A percentile compares a stretch with the other conserved stretches of the same genome.
phyloP scores from a whole-genome alignment of 2,888 invertebrate species.

The Cryptophagus acutangulus region DNA sequence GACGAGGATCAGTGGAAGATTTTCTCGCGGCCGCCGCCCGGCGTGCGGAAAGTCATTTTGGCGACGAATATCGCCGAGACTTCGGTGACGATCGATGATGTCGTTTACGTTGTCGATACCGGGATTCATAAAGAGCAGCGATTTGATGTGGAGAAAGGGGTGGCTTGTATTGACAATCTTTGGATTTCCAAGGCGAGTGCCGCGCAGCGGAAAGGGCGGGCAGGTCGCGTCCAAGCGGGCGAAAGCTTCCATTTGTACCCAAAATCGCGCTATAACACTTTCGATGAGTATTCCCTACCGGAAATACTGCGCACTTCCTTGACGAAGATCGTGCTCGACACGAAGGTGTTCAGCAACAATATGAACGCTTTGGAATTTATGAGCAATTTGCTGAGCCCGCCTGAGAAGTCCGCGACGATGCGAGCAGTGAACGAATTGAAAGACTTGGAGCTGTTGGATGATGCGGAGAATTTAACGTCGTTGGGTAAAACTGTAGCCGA shows the following conservation, averaged over 20 bases:
- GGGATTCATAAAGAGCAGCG: conserved; percentile 58
- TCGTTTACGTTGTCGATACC: conserved; percentile 63
- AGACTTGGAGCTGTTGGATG: conserved; percentile 56
- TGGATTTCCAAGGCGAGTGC: conserved; percentile 63
- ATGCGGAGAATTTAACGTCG: conserved; percentile 58
- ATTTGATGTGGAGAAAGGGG: conserved; percentile 51
- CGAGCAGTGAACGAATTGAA: conserved; percentile 58
- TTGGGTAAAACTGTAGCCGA: conserved; percentile 52
- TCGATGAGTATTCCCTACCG: conserved; percentile 54
- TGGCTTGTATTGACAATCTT: conserved; percentile 52
- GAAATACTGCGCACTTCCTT: conserved; percentile 59
- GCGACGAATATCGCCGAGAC: conserved; percentile 70
- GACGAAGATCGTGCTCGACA: conserved; percentile 54
- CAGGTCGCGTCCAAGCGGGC: conserved; percentile 63
- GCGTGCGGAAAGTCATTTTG: conserved; percentile 62
- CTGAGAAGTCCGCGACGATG: conserved; percentile 50
- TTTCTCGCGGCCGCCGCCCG: conserved; percentile 51
- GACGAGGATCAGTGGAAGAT: conserved; percentile 56
- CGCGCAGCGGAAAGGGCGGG: conserved; percentile 62
- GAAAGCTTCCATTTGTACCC: conserved; percentile 56
- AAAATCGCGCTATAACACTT: conserved; percentile 49
- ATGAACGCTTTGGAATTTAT: conserved; percentile 57
- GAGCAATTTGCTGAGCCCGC: conserved; percentile 59
- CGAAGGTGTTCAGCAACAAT: conserved; percentile 57
- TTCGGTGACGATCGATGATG: conserved; percentile 68